These are phyloP conservation scores for Bicyclus anynana DNA, from an alignment of 1,140 invertebrate species.

Conservation along the genomic window DNA sequence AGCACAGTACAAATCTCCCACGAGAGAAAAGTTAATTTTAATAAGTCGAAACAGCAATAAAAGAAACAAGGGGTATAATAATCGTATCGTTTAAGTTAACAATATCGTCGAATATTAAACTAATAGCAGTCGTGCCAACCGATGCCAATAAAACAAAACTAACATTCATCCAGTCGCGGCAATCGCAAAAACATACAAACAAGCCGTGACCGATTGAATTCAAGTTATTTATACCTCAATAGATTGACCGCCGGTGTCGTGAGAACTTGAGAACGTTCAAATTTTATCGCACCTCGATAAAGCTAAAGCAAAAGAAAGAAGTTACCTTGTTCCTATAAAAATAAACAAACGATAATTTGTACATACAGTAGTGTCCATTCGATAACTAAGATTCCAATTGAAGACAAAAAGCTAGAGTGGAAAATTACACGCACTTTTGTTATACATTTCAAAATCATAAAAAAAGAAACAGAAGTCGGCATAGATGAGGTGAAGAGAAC, in stretches of 20 bases:
- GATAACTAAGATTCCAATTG: too few relatives aligned
- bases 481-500: too few relatives aligned
- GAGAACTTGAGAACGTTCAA: slow-evolving; percentile 28
- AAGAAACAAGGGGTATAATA: not conserved
- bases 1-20: not conserved
- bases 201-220: slow-evolving; percentile 39
- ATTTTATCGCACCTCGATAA: slow-evolving; percentile 9
- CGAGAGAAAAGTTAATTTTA: not conserved
- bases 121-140: not conserved
- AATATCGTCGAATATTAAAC: not conserved
- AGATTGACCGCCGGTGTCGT: slow-evolving; percentile 36
- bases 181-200: slow-evolving; percentile 38
- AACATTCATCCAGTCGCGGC: slow-evolving; percentile 3
- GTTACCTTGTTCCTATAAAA: too few relatives aligned
- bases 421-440: too few relatives aligned
- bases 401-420: too few relatives aligned
- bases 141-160: slow-evolving; percentile 5
- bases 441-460: too few relatives aligned
- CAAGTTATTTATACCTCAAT: slow-evolving; percentile 33
- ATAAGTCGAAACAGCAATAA: not conserved
- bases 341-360: too few relatives aligned
- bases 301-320: slow-evolving; percentile 1
- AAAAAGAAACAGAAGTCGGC: too few relatives aligned
- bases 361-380: too few relatives aligned
- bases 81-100: not conserved